phyloP scores from a whole-genome alignment of 1,140 invertebrate species.

The Drosophila chauvacae region DNA sequence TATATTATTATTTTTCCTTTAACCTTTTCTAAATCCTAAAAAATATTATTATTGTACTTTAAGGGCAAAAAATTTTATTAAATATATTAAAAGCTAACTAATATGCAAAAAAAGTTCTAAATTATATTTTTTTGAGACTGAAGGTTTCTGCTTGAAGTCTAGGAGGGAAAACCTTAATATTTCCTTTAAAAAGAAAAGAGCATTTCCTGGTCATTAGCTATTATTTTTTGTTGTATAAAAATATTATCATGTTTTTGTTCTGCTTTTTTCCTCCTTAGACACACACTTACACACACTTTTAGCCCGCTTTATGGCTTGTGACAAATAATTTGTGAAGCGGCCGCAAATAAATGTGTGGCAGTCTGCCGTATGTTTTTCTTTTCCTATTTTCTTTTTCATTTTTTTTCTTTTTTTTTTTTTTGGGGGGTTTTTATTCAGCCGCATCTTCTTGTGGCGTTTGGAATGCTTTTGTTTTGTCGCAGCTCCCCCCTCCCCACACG shows the following conservation, averaged over 20 bases:
- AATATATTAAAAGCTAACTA: too few species aligned
- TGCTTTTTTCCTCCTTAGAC: not conserved
- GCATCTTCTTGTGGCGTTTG: slow-evolving; percentile 65
- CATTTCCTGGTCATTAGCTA: not conserved
- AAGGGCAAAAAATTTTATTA: too few species aligned
- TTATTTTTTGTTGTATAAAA: not conserved
- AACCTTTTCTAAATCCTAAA: too few species aligned
- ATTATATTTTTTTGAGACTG: too few species aligned
- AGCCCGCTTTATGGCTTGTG: slow-evolving; percentile 76
- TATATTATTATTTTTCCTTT: too few species aligned
- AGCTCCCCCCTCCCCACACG: not conserved
- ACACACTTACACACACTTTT: slow-evolving; percentile 27
- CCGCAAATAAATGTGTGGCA: slow-evolving; percentile 75
- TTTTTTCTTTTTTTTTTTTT: not conserved
- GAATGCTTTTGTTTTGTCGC: slow-evolving; percentile 70
- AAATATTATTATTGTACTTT: too few species aligned
- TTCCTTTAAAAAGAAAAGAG: not conserved
- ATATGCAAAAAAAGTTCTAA: too few species aligned
- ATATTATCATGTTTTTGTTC: slow-evolving; percentile 13
- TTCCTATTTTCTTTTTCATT: not conserved
- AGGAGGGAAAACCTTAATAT: not conserved
- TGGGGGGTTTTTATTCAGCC: slow-evolving; percentile 40
- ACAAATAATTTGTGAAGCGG: slow-evolving; percentile 80
- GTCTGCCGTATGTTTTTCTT: slow-evolving; percentile 23
- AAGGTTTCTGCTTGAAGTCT: too few species aligned